A percentile compares a stretch with the other conserved stretches of the same genome.
Evolutionary conservation across 2,888 invertebrate species (phyloP).

Genomic region (Ormyrus rosae): DNA sequence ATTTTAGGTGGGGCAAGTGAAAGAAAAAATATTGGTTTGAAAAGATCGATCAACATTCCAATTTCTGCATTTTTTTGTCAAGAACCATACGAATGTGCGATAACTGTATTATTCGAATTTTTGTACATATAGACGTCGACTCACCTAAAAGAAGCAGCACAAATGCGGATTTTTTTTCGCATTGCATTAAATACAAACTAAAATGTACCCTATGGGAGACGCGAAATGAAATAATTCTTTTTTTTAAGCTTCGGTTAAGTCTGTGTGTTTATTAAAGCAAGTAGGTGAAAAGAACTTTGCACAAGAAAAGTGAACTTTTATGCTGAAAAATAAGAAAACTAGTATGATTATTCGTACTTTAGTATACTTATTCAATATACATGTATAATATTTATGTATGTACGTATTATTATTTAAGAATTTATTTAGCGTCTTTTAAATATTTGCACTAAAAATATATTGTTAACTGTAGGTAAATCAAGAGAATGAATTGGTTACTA

Average conservation of each 20-base stretch:
- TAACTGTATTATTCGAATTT: constrained; percentile 56
- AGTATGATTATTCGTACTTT: constrained; percentile 26
- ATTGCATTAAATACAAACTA: constrained; percentile 51
- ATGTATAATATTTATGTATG: constrained; percentile 70
- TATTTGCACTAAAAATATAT: constrained; percentile 59
- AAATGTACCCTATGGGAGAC: constrained; percentile 58
- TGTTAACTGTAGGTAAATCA: constrained; percentile 52
- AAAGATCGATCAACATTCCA: constrained; percentile 60
- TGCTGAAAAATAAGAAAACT: constrained; percentile 50
- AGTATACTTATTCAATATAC: constrained; percentile 67
- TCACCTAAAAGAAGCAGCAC: constrained; percentile 55
- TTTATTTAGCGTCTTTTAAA: constrained; percentile 60
- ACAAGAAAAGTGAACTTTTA: constrained; percentile 52
- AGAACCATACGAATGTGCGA: constrained; percentile 52
- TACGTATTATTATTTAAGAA: constrained; percentile 66
- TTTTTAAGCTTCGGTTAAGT: constrained; percentile 52
- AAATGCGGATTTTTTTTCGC: constrained; percentile 57
- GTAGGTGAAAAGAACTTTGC: constrained; percentile 55
- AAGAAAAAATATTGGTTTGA: constrained; percentile 52
- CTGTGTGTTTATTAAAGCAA: constrained; percentile 46
- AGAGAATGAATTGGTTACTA: constrained; percentile 48
- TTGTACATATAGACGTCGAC: constrained; percentile 57
- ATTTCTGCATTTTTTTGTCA: constrained; percentile 59
- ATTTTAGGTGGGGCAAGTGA: constrained; percentile 33
- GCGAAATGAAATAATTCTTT: constrained; percentile 46